Percentiles rank a stretch among this genome's conserved stretches.
phyloP scores from a whole-genome alignment of 2,888 invertebrate genomes.

The Emmelina monodactyla region DNA sequence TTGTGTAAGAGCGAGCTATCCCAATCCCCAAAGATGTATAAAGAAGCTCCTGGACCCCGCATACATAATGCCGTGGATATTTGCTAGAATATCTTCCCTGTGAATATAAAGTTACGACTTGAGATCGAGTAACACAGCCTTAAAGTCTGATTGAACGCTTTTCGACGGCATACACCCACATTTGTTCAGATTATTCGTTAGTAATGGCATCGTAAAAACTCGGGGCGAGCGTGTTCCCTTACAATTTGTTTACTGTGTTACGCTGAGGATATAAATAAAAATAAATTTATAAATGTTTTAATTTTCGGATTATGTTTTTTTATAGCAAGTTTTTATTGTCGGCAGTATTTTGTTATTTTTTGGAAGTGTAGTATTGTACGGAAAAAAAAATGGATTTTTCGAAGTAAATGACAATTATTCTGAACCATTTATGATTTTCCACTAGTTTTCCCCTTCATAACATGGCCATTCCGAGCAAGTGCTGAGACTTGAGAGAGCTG shows the following conservation, averaged over 20 bases:
- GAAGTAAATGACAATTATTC: no score
- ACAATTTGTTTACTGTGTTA: slow-evolving; percentile 1
- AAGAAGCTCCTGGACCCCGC: slow-evolving; percentile 30
- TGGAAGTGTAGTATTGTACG: no score
- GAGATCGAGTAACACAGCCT: slow-evolving; percentile 25
- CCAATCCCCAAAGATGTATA: slow-evolving; percentile 1
- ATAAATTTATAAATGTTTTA: background rate
- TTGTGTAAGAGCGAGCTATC: background rate
- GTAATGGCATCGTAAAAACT: slow-evolving; percentile 19
- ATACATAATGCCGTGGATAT: slow-evolving; percentile 49
- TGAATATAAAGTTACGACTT: slow-evolving; percentile 44
- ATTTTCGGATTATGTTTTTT: background rate
- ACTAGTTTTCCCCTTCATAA: no score
- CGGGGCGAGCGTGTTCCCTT: slow-evolving; percentile 6
- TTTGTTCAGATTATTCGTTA: slow-evolving; percentile 38
- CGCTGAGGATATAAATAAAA: no score
- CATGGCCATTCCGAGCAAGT: slow-evolving; percentile 27
- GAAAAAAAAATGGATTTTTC: no score
- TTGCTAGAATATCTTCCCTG: slow-evolving; percentile 39
- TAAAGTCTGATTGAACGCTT: slow-evolving; percentile 39
- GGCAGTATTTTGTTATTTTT: no score
- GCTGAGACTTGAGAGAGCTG: slow-evolving; percentile 20
- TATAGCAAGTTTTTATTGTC: background rate
- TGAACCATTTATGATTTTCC: no score
- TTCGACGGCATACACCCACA: slow-evolving; percentile 30